Conservation (phyloP, 2,113 vertebrate genomes). For the Pluvialis apricaria region DNA sequence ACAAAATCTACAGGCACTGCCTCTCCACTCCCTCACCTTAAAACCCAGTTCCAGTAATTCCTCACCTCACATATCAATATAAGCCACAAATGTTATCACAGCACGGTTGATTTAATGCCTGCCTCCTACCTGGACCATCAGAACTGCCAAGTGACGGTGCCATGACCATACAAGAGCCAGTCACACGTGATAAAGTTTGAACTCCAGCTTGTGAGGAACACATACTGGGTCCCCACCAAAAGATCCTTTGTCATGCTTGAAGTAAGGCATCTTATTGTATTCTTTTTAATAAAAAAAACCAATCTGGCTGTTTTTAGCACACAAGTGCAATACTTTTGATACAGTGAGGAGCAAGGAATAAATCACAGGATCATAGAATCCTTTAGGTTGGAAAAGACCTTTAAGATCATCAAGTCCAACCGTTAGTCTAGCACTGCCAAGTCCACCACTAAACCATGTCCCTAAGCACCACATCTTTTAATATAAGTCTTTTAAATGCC, state of each 20-base stretch:
- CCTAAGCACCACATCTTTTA: not conserved
- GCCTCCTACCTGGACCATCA: not conserved
- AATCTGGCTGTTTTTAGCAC: not conserved
- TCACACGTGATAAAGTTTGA: accelerated
- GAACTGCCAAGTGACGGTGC: not conserved
- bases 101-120: not conserved
- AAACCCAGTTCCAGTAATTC: not conserved
- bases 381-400: not conserved
- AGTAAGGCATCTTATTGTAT: not conserved
- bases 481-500: not conserved
- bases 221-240: not conserved
- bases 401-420: not conserved
- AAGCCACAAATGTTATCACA: not conserved
- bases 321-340: not conserved
- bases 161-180: not conserved
- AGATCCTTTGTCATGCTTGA: not conserved
- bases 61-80: not conserved
- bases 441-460: not conserved
- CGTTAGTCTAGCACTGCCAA: not conserved
- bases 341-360: not conserved
- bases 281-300: not conserved
- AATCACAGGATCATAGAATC: not conserved
- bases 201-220: not conserved
- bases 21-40: not conserved
- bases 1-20: not conserved